Conservation (phyloP, 1,140 invertebrate genomes). For the Euschistus heros region DNA sequence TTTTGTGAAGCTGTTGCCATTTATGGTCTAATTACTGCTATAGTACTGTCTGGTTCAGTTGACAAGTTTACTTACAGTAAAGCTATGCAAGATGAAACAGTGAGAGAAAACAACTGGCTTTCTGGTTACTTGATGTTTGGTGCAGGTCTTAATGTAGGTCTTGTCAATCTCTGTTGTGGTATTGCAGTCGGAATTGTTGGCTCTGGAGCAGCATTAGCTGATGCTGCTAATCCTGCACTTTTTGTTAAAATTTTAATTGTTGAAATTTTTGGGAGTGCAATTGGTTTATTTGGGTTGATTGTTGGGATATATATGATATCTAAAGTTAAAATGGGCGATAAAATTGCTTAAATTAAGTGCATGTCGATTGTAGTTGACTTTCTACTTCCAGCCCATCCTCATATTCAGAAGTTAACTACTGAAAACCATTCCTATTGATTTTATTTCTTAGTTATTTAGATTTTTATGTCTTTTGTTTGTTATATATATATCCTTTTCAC, state of each 20-base stretch:
- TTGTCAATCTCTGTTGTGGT: slow-evolving; percentile 92
- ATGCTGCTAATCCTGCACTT: slow-evolving; percentile 86
- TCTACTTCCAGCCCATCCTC: too few species aligned
- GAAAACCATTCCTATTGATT: too few species aligned
- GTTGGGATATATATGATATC: slow-evolving; percentile 87
- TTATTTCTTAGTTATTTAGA: too few species aligned
- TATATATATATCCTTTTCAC: too few species aligned
- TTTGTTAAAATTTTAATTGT: slow-evolving; percentile 97
- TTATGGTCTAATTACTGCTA: slow-evolving; percentile 96
- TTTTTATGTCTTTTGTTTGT: too few species aligned
- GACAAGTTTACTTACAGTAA: slow-evolving; percentile 37
- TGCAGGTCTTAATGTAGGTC: slow-evolving; percentile 84
- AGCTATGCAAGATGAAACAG: slow-evolving; percentile 31
- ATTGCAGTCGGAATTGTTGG: slow-evolving; percentile 92
- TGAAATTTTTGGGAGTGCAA: slow-evolving; percentile 96
- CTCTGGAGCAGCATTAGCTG: slow-evolving; percentile 88
- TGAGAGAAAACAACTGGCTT: slow-evolving; percentile 52
- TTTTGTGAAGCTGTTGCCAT: slow-evolving; percentile 99
- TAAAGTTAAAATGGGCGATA: slow-evolving; percentile 51
- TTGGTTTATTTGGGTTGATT: slow-evolving; percentile 96
- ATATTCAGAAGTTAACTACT: too few species aligned
- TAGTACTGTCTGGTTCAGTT: slow-evolving; percentile 80
- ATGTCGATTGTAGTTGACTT: too few species aligned
- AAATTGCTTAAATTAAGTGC: slow-evolving; percentile 13
- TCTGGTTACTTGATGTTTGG: slow-evolving; percentile 90